Evolutionary conservation across 2,888 invertebrate genomes (phyloP).

Genomic region (Himalopsyche kuldschensis): DNA sequence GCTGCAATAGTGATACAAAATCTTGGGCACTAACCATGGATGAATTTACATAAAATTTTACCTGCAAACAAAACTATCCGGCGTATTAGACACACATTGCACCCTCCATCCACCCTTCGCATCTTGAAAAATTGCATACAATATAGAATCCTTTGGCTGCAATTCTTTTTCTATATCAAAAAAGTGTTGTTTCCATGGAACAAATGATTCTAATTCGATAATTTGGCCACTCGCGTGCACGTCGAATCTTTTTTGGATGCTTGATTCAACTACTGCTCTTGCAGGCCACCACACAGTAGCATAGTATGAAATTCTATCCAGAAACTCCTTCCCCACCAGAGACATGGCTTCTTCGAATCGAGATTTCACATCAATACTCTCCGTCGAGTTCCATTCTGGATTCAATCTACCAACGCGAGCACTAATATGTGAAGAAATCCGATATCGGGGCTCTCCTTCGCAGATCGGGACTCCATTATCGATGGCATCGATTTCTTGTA

Average conservation of each 20-base stretch:
- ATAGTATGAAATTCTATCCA: slow-evolving; percentile 64
- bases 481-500: slow-evolving; percentile 93
- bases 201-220: slow-evolving; percentile 68
- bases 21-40: too few species aligned
- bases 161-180: slow-evolving; percentile 77
- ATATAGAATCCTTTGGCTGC: slow-evolving; percentile 63
- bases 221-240: slow-evolving; percentile 81
- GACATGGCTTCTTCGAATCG: slow-evolving; percentile 76
- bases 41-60: slow-evolving; percentile 41
- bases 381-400: slow-evolving; percentile 76
- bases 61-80: slow-evolving; percentile 72
- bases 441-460: slow-evolving; percentile 72
- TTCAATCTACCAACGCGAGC: slow-evolving; percentile 77
- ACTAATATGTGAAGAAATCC: slow-evolving; percentile 78
- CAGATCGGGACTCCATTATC: slow-evolving; percentile 94
- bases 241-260: slow-evolving; percentile 68
- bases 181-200: slow-evolving; percentile 93
- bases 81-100: slow-evolving; percentile 76
- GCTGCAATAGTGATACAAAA: too few species aligned
- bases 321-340: slow-evolving; percentile 79
- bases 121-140: slow-evolving; percentile 74
- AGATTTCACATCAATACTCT: slow-evolving; percentile 59
- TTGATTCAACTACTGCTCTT: slow-evolving; percentile 70
- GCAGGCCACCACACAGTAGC: slow-evolving; percentile 86
- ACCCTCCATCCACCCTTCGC: slow-evolving; percentile 73